Evolutionary conservation across 2,113 vertebrate genomes (phyloP).

Genomic region (Aspiorhynchus laticeps): DNA sequence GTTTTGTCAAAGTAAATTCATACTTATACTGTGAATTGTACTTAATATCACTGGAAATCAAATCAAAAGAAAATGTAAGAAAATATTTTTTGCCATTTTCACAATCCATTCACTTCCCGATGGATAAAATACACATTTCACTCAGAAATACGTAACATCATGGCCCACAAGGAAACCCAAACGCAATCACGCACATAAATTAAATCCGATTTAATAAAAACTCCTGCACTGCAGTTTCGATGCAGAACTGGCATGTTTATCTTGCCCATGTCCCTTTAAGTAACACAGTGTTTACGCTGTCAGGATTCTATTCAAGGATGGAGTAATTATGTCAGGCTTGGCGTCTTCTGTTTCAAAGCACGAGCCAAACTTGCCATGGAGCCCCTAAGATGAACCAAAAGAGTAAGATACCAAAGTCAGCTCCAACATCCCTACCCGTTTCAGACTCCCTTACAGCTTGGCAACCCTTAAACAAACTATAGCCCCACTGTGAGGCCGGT

Average conservation of each 20-base stretch:
- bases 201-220: constrained; percentile 10
- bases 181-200: not conserved
- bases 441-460: constrained; percentile 41
- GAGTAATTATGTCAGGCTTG: constrained; percentile 56
- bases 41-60: not conserved
- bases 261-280: constrained; percentile 46
- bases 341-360: constrained; percentile 50
- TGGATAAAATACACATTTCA: not conserved
- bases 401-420: constrained; percentile 51
- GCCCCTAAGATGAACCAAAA: constrained; percentile 30
- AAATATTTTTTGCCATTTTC: not conserved
- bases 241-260: not conserved
- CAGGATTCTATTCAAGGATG: constrained; percentile 52
- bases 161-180: not conserved
- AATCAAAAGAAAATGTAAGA: not conserved
- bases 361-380: constrained; percentile 46
- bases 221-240: not conserved
- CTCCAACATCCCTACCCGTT: constrained; percentile 30
- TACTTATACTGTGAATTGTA: not conserved
- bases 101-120: not conserved
- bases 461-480: constrained; percentile 45
- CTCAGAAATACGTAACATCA: not conserved
- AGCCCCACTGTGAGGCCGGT: constrained; percentile 25
- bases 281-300: constrained; percentile 50
- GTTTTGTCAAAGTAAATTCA: not conserved